Conservation (phyloP, 2,888 invertebrate genomes). For the Agonopterix alstromeriana region DNA sequence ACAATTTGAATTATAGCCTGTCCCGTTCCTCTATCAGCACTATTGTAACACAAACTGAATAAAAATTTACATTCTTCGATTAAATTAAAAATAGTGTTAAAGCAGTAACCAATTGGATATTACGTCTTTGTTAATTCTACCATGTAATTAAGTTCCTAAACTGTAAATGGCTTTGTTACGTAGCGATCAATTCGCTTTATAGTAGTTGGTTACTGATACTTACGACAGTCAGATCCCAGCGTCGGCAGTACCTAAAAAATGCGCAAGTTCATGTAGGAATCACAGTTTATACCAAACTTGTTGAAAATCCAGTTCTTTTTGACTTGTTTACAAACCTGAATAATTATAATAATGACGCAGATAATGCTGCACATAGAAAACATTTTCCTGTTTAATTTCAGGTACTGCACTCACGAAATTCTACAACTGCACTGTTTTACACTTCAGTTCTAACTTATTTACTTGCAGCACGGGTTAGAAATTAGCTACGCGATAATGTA, state of each 20-base stretch:
- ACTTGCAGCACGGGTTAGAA: conserved; percentile 35
- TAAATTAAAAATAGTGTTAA: no score
- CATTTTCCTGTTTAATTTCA: conserved; percentile 5
- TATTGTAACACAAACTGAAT: no score
- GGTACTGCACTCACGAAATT: conserved; percentile 29
- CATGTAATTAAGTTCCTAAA: no score
- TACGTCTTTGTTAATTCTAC: no score
- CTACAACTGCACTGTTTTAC: conserved; percentile 33
- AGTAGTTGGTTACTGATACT: conserved; percentile 18
- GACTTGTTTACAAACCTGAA: conserved; percentile 34
- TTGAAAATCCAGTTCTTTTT: background rate
- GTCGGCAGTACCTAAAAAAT: conserved; percentile 40
- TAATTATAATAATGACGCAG: conserved; percentile 14
- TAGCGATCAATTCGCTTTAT: background rate
- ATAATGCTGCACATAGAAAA: conserved; percentile 3
- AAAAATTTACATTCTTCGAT: no score
- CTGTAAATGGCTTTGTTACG: no score
- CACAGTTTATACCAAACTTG: background rate
- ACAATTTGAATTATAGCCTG: no score
- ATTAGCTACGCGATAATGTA: conserved; percentile 61
- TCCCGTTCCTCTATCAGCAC: no score
- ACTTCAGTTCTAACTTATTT: conserved; percentile 26
- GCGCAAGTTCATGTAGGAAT: background rate
- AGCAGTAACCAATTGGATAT: no score
- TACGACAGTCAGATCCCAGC: conserved; percentile 30